Conservation (phyloP, 2,888 invertebrate species). For the Oscheius sp. region DNA sequence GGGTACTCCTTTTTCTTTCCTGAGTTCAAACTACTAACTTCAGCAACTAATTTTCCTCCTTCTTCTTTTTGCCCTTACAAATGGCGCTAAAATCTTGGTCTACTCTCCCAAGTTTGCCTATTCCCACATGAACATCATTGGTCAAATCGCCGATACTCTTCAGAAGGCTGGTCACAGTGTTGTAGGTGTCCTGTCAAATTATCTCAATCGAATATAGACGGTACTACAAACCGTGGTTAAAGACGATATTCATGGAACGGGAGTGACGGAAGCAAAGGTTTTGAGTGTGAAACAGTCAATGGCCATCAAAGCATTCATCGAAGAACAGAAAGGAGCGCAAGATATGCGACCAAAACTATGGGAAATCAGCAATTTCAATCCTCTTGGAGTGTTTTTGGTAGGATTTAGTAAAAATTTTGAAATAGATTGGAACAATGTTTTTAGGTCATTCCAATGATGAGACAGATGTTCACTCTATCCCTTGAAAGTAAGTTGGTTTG, state of each 20-base stretch:
- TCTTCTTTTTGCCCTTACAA: neutral
- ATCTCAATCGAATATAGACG: neutral
- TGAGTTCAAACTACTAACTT: too few relatives aligned
- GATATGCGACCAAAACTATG: conserved; percentile 6
- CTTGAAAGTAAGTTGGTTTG: neutral
- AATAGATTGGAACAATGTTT: neutral
- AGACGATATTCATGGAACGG: neutral
- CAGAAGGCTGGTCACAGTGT: conserved; percentile 42
- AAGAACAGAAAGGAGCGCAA: too few relatives aligned
- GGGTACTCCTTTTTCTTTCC: too few relatives aligned
- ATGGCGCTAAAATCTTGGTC: conserved; percentile 41
- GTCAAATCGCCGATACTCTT: conserved; percentile 41
- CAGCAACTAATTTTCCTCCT: too few relatives aligned
- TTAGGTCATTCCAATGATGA: conserved; percentile 20
- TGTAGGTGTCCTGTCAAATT: conserved; percentile 19
- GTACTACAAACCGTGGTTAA: neutral
- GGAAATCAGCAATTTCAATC: conserved; percentile 12
- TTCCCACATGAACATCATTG: conserved; percentile 48
- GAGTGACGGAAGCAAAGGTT: neutral
- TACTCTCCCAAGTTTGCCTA: conserved; percentile 43
- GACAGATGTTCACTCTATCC: neutral
- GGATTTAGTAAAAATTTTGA: too few relatives aligned
- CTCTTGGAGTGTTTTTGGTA: conserved; percentile 3
- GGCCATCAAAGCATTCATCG: neutral
- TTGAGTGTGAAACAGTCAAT: neutral